phyloP scores from a whole-genome alignment of 2,888 invertebrate species.

The Thyatira batis region DNA sequence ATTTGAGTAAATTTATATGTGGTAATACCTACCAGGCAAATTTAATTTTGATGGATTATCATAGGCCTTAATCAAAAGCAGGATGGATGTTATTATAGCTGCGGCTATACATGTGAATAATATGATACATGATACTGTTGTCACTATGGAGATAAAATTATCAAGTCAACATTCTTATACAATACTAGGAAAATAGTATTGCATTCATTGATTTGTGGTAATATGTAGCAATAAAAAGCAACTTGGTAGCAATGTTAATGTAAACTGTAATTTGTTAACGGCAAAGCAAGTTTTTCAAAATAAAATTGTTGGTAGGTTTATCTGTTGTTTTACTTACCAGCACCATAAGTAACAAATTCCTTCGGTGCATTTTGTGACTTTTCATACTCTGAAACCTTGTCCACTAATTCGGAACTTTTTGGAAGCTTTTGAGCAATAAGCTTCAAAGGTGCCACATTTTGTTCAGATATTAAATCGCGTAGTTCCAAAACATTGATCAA shows the following conservation, averaged over 20 bases:
- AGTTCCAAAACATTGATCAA: conserved; percentile 63
- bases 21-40: neutral
- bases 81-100: neutral
- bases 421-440: conserved; percentile 51
- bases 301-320: conserved; percentile 17
- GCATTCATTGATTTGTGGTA: too few relatives aligned
- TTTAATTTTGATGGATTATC: neutral
- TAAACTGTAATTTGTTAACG: neutral
- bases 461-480: conserved; percentile 61
- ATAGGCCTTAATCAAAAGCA: neutral
- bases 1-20: too few relatives aligned
- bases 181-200: neutral
- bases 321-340: too few relatives aligned
- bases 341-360: conserved; percentile 50
- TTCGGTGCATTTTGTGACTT: conserved; percentile 30
- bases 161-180: neutral
- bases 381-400: conserved; percentile 55
- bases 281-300: neutral
- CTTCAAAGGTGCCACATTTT: conserved; percentile 58
- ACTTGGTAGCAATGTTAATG: neutral
- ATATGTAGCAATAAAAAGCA: too few relatives aligned
- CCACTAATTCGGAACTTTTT: conserved; percentile 41
- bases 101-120: conserved; percentile 1
- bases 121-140: neutral
- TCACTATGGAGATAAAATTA: neutral